phyloP scores from a whole-genome alignment of 2,797 vertebrate species.

The Acanthurus tractus region DNA sequence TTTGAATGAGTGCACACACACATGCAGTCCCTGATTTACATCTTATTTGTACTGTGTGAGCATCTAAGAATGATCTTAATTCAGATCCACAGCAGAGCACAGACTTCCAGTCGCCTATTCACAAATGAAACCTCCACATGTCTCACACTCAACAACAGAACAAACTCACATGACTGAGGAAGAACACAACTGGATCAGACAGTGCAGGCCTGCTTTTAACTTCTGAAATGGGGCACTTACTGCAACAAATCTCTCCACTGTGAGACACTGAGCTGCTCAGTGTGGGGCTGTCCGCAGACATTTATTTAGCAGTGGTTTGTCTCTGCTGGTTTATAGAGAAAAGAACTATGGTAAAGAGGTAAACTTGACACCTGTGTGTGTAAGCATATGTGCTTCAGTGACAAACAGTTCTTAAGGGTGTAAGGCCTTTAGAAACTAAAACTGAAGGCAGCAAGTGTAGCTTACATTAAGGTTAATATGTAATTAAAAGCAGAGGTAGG shows the following conservation, averaged over 20 bases:
- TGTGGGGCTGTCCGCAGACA: constrained; percentile 4
- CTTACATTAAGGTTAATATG: neutral
- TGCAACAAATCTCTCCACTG: constrained; percentile 23
- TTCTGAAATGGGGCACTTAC: constrained; percentile 18
- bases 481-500: neutral
- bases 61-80: constrained; percentile 27
- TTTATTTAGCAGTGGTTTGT: constrained; percentile 17
- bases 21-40: constrained; percentile 33
- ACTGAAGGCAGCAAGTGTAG: constrained; percentile 5
- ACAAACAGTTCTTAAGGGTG: constrained; percentile 4
- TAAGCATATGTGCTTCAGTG: neutral
- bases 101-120: constrained; percentile 3
- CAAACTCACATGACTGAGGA: constrained; percentile 25
- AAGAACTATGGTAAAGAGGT: neutral
- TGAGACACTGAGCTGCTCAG: constrained; percentile 12
- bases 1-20: neutral
- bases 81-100: constrained; percentile 29
- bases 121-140: constrained; percentile 30
- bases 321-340: constrained; percentile 9
- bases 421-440: neutral
- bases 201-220: constrained; percentile 25
- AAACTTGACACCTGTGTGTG: constrained; percentile 32
- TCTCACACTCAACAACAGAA: constrained; percentile 35
- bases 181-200: constrained; percentile 2
- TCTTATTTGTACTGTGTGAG: constrained; percentile 21